Evolutionary conservation across 2,888 invertebrate genomes (phyloP).

Genomic region (Dyspetes luteomarginatus): DNA sequence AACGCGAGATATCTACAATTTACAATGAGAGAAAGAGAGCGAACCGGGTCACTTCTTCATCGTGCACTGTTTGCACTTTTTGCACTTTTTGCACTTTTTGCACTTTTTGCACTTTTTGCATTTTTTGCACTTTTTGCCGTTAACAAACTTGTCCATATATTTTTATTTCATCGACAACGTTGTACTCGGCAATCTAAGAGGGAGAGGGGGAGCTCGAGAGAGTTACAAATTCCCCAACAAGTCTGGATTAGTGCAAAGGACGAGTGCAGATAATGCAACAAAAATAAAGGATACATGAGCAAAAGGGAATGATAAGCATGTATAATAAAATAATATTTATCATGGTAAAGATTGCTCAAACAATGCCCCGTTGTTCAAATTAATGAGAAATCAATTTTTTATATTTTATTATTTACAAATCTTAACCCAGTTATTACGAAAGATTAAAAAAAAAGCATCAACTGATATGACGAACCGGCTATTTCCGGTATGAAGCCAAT

Average conservation of each 20-base stretch:
- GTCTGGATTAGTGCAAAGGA: conserved; percentile 29
- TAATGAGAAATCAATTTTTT: conserved; percentile 33
- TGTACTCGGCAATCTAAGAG: conserved; percentile 45
- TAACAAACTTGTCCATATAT: neutral
- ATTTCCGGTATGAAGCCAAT: conserved; percentile 12
- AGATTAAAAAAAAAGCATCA: neutral
- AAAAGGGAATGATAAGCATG: conserved; percentile 16
- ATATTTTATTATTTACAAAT: conserved; percentile 22
- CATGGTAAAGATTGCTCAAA: conserved; percentile 13
- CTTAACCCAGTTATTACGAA: conserved; percentile 52
- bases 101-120: neutral
- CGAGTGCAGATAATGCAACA: neutral
- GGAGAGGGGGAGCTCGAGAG: conserved; percentile 24
- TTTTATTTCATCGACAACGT: conserved; percentile 18
- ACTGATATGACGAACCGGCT: conserved; percentile 36
- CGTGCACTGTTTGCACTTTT: neutral
- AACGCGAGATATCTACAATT: conserved; percentile 27
- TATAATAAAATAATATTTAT: conserved; percentile 44
- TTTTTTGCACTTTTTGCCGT: neutral
- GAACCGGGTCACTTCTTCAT: conserved; percentile 44
- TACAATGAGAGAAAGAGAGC: conserved; percentile 12
- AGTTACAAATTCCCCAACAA: neutral
- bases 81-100: neutral
- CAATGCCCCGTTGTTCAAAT: conserved; percentile 59
- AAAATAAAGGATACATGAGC: conserved; percentile 4